These are phyloP conservation scores for Tenodera sinensis DNA, from an alignment of 2,888 invertebrate species.

Conservation along the genomic window DNA sequence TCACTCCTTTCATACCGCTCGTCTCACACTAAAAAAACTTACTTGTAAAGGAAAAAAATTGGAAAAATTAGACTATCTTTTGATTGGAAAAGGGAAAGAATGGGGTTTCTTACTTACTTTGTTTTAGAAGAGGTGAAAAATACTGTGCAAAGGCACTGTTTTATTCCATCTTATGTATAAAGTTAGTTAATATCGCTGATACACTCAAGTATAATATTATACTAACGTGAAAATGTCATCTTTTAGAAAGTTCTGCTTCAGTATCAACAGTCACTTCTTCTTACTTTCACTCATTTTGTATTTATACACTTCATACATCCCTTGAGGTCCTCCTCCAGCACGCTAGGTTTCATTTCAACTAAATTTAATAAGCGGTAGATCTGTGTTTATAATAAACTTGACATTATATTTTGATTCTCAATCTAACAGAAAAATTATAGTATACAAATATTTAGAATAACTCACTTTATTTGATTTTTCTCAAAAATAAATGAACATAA, in stretches of 20 bases:
- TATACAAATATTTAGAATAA: background rate
- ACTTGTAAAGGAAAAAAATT: background rate
- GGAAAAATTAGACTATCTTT: background rate
- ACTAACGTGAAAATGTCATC: background rate
- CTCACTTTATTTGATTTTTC: background rate
- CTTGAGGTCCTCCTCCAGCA: background rate
- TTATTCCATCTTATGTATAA: constrained; percentile 12
- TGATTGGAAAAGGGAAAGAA: background rate
- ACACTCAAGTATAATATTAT: background rate
- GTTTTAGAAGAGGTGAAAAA: constrained; percentile 22
- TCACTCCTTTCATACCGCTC: background rate
- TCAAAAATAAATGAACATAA: background rate
- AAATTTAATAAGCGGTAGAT: background rate
- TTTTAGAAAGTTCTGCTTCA: too few relatives aligned
- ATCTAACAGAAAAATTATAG: too few relatives aligned
- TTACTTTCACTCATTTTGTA: background rate
- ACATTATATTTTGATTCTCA: background rate
- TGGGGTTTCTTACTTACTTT: background rate
- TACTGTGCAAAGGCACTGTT: constrained; percentile 27
- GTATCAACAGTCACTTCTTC: background rate
- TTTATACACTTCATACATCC: background rate
- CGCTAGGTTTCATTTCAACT: background rate
- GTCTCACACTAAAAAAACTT: background rate
- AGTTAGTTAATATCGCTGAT: background rate
- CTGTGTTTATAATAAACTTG: background rate